A percentile compares a stretch with the other conserved stretches of the same genome.
Evolutionary conservation across 2,797 vertebrate genomes (phyloP).

Genomic region (Pelochelys cantorii): DNA sequence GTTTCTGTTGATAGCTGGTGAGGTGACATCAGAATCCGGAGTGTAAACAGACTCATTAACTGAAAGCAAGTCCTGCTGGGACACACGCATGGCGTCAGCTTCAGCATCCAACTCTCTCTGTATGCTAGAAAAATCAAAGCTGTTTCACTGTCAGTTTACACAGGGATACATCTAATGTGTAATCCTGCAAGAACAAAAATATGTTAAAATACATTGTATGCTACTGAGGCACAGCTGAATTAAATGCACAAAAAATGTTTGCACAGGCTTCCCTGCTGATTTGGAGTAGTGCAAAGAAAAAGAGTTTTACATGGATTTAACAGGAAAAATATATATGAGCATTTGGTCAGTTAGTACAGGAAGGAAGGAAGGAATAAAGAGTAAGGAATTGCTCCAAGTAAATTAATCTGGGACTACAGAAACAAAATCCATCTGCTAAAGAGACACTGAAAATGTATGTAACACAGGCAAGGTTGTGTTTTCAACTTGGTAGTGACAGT

Average conservation of each 20-base stretch:
- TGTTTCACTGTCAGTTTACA: neutral
- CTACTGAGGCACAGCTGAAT: neutral
- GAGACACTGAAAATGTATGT: neutral
- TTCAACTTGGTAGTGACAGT: neutral
- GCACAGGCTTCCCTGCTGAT: neutral
- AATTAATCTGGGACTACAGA: neutral
- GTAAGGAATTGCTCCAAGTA: neutral
- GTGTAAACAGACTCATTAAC: slow-evolving; percentile 91
- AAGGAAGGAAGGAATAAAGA: neutral
- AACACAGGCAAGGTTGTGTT: neutral
- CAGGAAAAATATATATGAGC: neutral
- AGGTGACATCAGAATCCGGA: slow-evolving; percentile 88
- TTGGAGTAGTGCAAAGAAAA: neutral
- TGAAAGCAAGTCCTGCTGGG: slow-evolving; percentile 92
- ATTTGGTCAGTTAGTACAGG: neutral
- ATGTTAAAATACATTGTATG: neutral
- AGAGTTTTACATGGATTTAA: neutral
- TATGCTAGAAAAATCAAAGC: slow-evolving; percentile 81
- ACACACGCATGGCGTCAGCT: slow-evolving; percentile 90
- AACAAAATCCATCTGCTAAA: neutral
- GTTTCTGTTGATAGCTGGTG: slow-evolving; percentile 89
- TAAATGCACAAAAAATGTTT: neutral
- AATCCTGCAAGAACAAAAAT: slow-evolving; percentile 20
- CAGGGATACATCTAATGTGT: neutral
- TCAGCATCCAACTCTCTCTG: slow-evolving; percentile 92